Conservation (phyloP, 2,888 invertebrate species). For the Drosophila buzzatii region DNA sequence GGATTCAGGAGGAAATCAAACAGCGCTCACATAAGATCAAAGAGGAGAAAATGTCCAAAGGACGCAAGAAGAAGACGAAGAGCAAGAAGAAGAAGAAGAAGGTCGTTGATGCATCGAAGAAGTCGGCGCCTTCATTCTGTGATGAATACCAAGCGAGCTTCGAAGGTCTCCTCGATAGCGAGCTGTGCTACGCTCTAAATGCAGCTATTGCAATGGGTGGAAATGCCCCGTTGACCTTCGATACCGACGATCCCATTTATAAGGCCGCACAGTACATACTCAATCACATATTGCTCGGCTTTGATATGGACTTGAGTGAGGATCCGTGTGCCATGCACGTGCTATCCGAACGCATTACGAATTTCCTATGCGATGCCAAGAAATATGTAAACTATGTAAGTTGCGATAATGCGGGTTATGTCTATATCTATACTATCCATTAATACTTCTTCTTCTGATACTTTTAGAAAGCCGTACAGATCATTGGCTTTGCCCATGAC, state of each 20-base stretch:
- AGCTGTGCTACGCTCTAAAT: constrained; percentile 80
- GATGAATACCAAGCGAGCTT: constrained; percentile 68
- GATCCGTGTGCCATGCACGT: constrained; percentile 60
- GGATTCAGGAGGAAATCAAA: constrained; percentile 67
- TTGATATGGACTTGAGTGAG: constrained; percentile 77
- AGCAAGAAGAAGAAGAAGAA: constrained; percentile 8
- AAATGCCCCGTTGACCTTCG: constrained; percentile 57
- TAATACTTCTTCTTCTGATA: background rate
- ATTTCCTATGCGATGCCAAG: constrained; percentile 78
- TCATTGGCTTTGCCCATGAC: constrained; percentile 70
- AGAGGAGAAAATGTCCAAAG: constrained; percentile 21
- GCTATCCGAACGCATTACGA: constrained; percentile 64
- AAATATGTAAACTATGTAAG: constrained; percentile 80
- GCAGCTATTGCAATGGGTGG: constrained; percentile 77
- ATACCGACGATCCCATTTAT: constrained; percentile 77
- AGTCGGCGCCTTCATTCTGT: constrained; percentile 41
- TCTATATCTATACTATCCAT: background rate
- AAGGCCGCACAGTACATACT: constrained; percentile 83
- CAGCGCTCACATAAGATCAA: constrained; percentile 22
- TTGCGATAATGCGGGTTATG: background rate
- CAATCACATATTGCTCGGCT: constrained; percentile 76
- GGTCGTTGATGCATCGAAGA: background rate
- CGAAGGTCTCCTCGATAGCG: constrained; percentile 72
- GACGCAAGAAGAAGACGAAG: constrained; percentile 38
- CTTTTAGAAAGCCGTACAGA: constrained; percentile 79